Evolutionary conservation across 2,113 vertebrate species (phyloP).

Genomic region (Dromaius novaehollandiae): DNA sequence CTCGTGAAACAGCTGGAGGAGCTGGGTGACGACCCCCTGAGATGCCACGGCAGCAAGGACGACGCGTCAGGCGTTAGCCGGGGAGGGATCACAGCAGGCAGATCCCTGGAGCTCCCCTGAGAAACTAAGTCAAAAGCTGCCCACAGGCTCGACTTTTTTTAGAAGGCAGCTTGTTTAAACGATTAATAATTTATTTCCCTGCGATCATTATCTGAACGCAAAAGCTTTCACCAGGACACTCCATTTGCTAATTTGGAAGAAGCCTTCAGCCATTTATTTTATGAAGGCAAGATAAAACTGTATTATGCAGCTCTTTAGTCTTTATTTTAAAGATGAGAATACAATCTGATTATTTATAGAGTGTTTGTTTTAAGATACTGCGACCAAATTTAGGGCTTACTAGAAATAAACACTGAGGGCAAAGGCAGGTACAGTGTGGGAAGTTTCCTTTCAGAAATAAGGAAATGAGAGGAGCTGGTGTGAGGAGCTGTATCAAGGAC

Average conservation of each 20-base stretch:
- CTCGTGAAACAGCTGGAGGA: neutral
- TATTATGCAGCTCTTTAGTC: neutral
- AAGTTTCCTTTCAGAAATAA: neutral
- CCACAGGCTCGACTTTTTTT: neutral
- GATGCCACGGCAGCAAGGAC: neutral
- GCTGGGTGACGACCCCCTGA: neutral
- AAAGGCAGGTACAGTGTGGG: neutral
- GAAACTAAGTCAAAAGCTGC: neutral
- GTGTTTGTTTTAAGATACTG: neutral
- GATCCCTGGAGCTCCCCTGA: neutral
- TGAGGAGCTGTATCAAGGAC: neutral
- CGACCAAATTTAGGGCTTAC: neutral
- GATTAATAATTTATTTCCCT: neutral
- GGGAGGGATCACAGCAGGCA: neutral
- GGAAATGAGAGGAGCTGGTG: neutral
- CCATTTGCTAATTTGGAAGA: neutral
- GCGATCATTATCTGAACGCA: neutral
- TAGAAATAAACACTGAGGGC: neutral
- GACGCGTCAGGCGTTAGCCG: neutral
- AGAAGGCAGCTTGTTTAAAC: neutral
- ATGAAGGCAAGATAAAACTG: neutral
- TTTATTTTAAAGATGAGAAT: neutral
- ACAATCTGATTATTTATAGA: neutral
- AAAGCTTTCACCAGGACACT: neutral
- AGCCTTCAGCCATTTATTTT: neutral